Evolutionary conservation across 2,113 vertebrate species (phyloP).

Genomic region (Oncorhynchus mykiss): DNA sequence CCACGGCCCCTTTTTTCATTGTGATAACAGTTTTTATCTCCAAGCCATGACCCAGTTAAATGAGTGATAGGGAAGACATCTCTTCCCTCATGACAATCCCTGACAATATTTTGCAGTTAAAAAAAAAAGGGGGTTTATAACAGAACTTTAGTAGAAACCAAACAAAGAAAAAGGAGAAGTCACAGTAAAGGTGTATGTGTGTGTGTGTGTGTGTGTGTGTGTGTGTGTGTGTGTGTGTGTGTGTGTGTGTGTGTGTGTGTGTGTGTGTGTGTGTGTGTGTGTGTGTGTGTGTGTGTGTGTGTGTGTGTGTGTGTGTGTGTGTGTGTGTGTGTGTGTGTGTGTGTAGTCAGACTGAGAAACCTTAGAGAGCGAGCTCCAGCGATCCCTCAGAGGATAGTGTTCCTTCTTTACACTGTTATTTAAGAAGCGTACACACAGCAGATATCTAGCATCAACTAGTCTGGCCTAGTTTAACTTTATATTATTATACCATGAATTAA

Average conservation of each 20-base stretch:
- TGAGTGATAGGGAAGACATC: constrained; percentile 34
- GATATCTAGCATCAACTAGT: constrained; percentile 56
- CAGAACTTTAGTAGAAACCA: constrained; percentile 45
- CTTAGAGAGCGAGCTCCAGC: constrained; percentile 60
- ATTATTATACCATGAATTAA: constrained; percentile 66
- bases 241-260: background rate
- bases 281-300: no score
- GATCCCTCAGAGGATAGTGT: constrained; percentile 54
- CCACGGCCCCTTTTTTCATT: constrained; percentile 10
- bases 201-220: background rate
- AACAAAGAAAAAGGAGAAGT: constrained; percentile 42
- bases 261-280: no score
- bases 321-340: no score
- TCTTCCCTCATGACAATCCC: background rate
- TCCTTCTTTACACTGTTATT: constrained; percentile 57
- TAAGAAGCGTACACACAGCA: constrained; percentile 57
- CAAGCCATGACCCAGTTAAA: constrained; percentile 42
- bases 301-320: no score
- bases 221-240: no score
- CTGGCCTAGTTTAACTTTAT: constrained; percentile 72
- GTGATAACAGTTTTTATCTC: constrained; percentile 15
- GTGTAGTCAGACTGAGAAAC: constrained; percentile 61
- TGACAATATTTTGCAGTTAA: constrained; percentile 28
- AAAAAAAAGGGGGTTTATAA: constrained; percentile 6
- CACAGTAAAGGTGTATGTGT: constrained; percentile 13